Evolutionary conservation across 2,888 invertebrate species (phyloP), one percentile per base, ranked within the genome.

Genomic region (Palloptera scutellata): DNA sequence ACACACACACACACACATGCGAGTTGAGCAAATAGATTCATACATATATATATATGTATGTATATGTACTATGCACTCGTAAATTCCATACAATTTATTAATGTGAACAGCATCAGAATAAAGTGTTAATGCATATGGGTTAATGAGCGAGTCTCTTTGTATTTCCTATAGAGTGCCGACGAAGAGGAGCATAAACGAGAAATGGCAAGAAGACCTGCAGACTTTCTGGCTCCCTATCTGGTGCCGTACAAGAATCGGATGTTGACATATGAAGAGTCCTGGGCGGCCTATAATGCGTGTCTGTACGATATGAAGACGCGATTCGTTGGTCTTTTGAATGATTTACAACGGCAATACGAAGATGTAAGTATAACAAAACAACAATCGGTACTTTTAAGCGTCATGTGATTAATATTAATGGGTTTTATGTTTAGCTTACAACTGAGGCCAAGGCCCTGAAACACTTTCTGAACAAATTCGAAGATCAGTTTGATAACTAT

Each of bases 331-430:
- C 85, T 92, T 52, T 90, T 92, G 15, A 89, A 88, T 70, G 82
- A 88, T 45, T 88, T 93, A 30, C 90, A 92, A 74, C 86, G 86
- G 30, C 86, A 89, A 72, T 91, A 91, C 78, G 91, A 92, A 74
- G 86, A 86, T 85, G 91, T 90, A 76, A 77, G 78, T 66, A 45
- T 41, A 40, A 42, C 11, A 4, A 1, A 13, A 42, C 10, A 40
- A 10, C 12, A 12, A n/a, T 2, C 30, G 12, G 17, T 13, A 20
- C 19, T 15, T 42, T 10, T 6, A 8, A 5, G n/a, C 6, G 30
- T 30, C 30, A 4, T 45, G 30, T 40, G n/a, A 13, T 20, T 17
- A 30, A n/a, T 51, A 51, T 48, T 19, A 30, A 30, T 59, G 17
- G n/a, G 20, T 66, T 51, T 12, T 40, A 45, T 53, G 19, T 54